Evolutionary conservation across 2,888 invertebrate species (phyloP), one percentile per base, ranked within the genome.

Genomic region (Escarpia spicata): DNA sequence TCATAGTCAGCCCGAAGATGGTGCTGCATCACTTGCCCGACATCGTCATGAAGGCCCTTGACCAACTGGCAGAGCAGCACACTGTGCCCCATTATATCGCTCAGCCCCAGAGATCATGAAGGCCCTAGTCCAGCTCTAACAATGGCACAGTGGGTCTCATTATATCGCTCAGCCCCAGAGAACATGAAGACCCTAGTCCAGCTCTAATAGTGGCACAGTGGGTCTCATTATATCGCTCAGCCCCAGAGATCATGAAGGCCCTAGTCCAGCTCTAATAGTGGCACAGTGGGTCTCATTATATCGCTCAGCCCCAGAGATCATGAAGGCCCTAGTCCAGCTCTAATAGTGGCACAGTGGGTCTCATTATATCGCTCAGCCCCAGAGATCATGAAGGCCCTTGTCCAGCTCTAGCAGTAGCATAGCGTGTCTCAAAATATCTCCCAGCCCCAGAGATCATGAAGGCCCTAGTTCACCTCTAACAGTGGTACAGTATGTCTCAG

Each of bases 1-100:
- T 98, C 92, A 97, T 98, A 94, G 98, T 98, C 92, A 98, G 98
- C 97, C 98, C 98, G 9, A 97, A 98, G 92, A 98, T 98, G 98
- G 96, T 98, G 6, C 97, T 98, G 0, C 98, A 99, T 96, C 98
- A 99, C 96, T 97, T 98, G 92, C 98, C 98, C 0, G 98, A 98
- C 95, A 98, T 98, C 95, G 97, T 98, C 37, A 97, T 97, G 94
- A 97, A 97, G 94, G 98, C 98, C 43, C 96, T 98, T 92, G 97
- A 97, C 37, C 95, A 95, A 93, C 95, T 96, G 6, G 92, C 94
- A 4, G 93, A 95, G 43, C n/a, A 45, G 3, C 91, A 91, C 58
- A 45, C 19, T 75, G 75, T 75, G 75, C 75, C 75, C n/a, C 75
- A 75, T 75, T 75, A 75, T 26, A 75, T 75, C n/a, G 75, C 75